Evolutionary conservation across 2,888 invertebrate species (phyloP).

Genomic region (Alentia gelatinosa): DNA sequence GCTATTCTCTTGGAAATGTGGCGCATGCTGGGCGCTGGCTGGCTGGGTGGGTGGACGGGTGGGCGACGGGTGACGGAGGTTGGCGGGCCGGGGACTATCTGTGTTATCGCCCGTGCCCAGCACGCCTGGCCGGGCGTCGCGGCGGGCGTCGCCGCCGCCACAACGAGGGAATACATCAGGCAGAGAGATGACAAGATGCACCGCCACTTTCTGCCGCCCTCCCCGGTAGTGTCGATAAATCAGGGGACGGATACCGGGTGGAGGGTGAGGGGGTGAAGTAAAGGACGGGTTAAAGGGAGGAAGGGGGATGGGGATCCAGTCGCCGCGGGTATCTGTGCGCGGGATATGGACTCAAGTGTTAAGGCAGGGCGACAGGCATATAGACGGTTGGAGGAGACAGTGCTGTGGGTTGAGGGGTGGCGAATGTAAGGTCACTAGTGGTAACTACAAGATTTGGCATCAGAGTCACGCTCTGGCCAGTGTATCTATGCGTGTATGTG

Average conservation of each 20-base stretch:
- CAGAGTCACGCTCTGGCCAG: not conserved
- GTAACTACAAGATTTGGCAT: not conserved
- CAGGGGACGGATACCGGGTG: not conserved
- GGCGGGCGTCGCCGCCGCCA: not conserved
- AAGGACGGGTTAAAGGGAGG: not conserved
- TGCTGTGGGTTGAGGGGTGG: too few species aligned
- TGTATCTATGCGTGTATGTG: not conserved
- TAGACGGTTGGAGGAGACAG: too few species aligned
- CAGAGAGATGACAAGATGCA: conserved; percentile 36
- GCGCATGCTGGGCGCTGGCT: not conserved
- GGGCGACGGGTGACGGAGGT: not conserved
- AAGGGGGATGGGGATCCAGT: too few species aligned
- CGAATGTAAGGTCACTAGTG: too few species aligned
- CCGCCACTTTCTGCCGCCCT: not conserved
- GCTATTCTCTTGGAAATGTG: not conserved
- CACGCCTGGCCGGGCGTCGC: not conserved
- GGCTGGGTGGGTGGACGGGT: not conserved
- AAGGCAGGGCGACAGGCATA: too few species aligned
- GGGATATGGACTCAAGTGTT: too few species aligned
- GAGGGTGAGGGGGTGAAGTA: not conserved
- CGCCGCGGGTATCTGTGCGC: too few species aligned
- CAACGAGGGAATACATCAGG: conserved; percentile 30
- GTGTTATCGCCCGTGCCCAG: not conserved
- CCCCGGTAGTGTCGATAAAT: not conserved
- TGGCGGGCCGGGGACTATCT: not conserved